These are phyloP conservation scores for Solea solea DNA, from an alignment of 2,113 vertebrate genomes.

Conservation along the genomic window DNA sequence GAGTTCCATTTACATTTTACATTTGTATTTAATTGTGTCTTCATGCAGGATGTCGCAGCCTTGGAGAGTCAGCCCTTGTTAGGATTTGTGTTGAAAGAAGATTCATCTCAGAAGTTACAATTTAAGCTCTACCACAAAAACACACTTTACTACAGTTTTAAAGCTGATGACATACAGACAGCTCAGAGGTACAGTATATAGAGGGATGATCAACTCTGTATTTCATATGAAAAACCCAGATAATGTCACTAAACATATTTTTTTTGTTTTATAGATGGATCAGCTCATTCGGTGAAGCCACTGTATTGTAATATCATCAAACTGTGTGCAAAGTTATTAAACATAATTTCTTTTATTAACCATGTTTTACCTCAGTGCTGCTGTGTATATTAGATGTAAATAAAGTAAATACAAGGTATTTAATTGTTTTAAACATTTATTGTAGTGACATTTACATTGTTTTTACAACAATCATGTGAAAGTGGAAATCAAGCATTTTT, in stretches of 20 bases:
- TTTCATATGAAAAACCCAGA: background rate
- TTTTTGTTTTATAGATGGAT: conserved; percentile 86
- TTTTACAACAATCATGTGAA: conserved; percentile 8
- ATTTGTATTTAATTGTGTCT: conserved; percentile 2
- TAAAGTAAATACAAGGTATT: conserved; percentile 10
- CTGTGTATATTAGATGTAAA: conserved; percentile 13
- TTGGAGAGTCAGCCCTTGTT: conserved; percentile 94
- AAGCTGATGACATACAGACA: conserved; percentile 90
- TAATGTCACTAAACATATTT: background rate
- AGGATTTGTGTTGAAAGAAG: conserved; percentile 90
- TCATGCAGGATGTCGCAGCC: conserved; percentile 91
- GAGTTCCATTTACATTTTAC: background rate
- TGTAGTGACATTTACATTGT: background rate
- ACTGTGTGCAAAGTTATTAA: background rate
- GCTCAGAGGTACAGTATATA: conserved; percentile 85
- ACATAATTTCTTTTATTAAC: background rate
- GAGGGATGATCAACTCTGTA: background rate
- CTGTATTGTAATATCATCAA: conserved; percentile 82
- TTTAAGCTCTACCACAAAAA: conserved; percentile 96
- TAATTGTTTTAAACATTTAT: conserved; percentile 1
- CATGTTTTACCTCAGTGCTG: conserved; percentile 55
- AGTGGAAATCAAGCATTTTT: background rate
- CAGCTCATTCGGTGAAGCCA: conserved; percentile 93
- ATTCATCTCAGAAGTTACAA: conserved; percentile 80
- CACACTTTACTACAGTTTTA: conserved; percentile 92